Conservation (phyloP, 2,888 invertebrate species). For the Eupeodes luniger region DNA sequence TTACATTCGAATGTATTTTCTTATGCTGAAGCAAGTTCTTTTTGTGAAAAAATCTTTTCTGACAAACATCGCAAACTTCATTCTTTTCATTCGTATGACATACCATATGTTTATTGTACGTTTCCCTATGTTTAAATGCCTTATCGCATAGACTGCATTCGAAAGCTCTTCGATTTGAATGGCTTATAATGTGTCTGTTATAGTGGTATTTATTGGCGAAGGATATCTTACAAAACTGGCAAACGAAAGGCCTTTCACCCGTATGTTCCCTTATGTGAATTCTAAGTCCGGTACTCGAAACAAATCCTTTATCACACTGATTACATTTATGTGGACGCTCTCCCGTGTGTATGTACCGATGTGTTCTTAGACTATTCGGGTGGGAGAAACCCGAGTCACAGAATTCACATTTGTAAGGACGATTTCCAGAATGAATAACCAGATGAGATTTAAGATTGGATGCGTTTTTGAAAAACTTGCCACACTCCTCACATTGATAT, state of each 20-base stretch:
- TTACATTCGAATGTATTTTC: slow-evolving; percentile 42
- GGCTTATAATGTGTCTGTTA: slow-evolving; percentile 53
- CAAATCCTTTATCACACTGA: slow-evolving; percentile 18
- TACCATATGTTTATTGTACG: slow-evolving; percentile 55
- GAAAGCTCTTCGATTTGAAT: slow-evolving; percentile 43
- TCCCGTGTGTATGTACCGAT: background rate
- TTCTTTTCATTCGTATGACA: slow-evolving; percentile 49
- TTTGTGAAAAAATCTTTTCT: slow-evolving; percentile 41
- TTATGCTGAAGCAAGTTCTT: slow-evolving; percentile 54
- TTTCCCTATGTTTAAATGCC: slow-evolving; percentile 49
- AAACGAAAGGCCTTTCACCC: slow-evolving; percentile 53
- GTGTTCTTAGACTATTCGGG: background rate
- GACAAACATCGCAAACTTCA: slow-evolving; percentile 48
- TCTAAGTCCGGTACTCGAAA: background rate
- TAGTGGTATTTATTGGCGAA: slow-evolving; percentile 55
- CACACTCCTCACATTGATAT: slow-evolving; percentile 24
- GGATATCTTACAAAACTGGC: slow-evolving; percentile 46
- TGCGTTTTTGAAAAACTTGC: slow-evolving; percentile 1
- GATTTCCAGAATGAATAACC: slow-evolving; percentile 3
- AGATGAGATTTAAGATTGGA: slow-evolving; percentile 5
- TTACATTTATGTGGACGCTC: slow-evolving; percentile 13
- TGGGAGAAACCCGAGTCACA: slow-evolving; percentile 11
- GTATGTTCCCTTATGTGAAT: slow-evolving; percentile 30
- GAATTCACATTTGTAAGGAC: slow-evolving; percentile 16
- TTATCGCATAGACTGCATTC: slow-evolving; percentile 55